Conservation (phyloP, 1,140 invertebrate species). For the Cydia splendana region DNA sequence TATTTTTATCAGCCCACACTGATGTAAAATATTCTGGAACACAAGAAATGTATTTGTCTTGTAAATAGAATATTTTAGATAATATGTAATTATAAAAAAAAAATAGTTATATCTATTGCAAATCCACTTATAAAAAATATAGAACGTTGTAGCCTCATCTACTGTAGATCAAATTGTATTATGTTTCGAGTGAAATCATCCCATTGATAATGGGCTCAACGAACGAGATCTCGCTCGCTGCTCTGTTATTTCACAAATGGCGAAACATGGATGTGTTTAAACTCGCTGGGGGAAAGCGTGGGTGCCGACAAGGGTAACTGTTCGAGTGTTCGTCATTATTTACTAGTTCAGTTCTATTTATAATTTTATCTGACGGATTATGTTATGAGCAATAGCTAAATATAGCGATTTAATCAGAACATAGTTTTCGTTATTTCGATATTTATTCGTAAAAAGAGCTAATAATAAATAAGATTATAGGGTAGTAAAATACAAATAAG, state of each 20-base stretch:
- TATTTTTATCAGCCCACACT: too few species aligned
- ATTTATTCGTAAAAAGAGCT: too few species aligned
- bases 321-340: background rate
- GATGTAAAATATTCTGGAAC: too few species aligned
- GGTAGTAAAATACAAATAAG: too few species aligned
- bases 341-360: background rate
- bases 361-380: background rate
- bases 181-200: background rate
- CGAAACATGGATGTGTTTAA: slow-evolving; percentile 11
- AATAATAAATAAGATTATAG: too few species aligned
- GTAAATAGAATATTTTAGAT: too few species aligned
- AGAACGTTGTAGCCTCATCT: background rate
- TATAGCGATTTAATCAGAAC: too few species aligned
- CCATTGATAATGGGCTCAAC: slow-evolving; percentile 11
- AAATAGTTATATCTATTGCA: background rate
- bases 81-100: too few species aligned
- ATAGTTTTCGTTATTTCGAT: too few species aligned
- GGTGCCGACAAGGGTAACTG: background rate
- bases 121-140: background rate
- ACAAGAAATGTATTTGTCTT: too few species aligned
- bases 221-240: slow-evolving; percentile 14
- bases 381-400: background rate
- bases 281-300: background rate
- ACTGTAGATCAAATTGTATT: background rate
- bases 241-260: slow-evolving; percentile 17